Base-by-base conservation (phyloP, 2,888 invertebrate species). In the Thyatira batis region DNA sequence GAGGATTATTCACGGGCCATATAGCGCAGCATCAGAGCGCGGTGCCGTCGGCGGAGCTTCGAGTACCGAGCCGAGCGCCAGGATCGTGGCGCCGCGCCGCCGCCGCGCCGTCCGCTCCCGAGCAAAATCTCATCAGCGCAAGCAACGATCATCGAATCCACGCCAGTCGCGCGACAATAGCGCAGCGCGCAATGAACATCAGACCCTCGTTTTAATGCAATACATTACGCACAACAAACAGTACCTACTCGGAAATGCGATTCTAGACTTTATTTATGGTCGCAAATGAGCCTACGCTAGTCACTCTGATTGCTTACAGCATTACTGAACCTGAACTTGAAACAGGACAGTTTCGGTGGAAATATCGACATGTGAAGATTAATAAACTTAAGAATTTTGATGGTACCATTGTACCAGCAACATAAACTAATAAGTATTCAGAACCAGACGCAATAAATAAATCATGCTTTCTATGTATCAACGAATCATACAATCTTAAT, bases 1-100 rank as follows among this genome's bases (percentile, higher is more conserved):
- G 78, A 71, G 85, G 87, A 89, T 90, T 92, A 91, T 85, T 91
- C 84, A 90, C 89, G 89, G 85, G 69, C 85, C 88, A 92, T 91
- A 88, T 88, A 89, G 76, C 84, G 80, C 84, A 82, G 84, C 84
- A 85, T 78, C 83, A 78, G 78, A 78, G 82, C 80, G 76, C 81
- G 74, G 67, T 64, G 68, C 71, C 77, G 70, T 63, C 63, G 67
- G 53, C 63, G 53, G 55, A 58, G 56, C 52, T 54, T 57, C 56
- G 54, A 65, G 63, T 9, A 17, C 48, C 11, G 27, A n/a, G 43
- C 43, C 10, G 33, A 5, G 27, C 9, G 20, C 27, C 48, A 20
- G 21, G 27, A 3, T 11, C 27, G 20, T 48, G 45, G n/a, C 73
- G 63, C 73, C 66, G 71, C 67, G 61, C 59, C 61, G 55, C 54